A percentile compares a stretch with the other conserved stretches of the same genome.
phyloP scores from a whole-genome alignment of 2,888 invertebrate species.

The Luffia ferchaultella region DNA sequence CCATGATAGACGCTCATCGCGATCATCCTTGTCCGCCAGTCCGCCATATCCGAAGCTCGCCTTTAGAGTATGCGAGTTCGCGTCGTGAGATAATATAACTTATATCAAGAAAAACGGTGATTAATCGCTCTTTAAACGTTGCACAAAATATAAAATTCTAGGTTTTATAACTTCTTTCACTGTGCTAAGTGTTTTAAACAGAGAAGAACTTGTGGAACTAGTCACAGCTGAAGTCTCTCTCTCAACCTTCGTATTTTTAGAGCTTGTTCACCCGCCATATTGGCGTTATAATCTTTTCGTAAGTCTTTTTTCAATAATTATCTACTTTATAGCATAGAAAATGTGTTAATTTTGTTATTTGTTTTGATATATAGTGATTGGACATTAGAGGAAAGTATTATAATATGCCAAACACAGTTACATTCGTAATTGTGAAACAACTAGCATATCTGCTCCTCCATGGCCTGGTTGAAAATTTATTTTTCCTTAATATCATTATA shows the following conservation, averaged over 20 bases:
- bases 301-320: slow-evolving; percentile 59
- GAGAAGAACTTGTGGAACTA: slow-evolving; percentile 47
- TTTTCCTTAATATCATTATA: slow-evolving; percentile 1
- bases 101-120: slow-evolving; percentile 53
- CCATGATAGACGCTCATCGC: slow-evolving; percentile 40
- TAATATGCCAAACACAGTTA: background rate
- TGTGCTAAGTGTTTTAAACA: slow-evolving; percentile 52
- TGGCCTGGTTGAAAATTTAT: background rate
- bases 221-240: slow-evolving; percentile 47
- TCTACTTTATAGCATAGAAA: slow-evolving; percentile 41
- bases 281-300: slow-evolving; percentile 70
- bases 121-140: slow-evolving; percentile 42
- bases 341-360: slow-evolving; percentile 43
- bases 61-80: slow-evolving; percentile 59
- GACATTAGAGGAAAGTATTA: background rate
- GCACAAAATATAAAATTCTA: slow-evolving; percentile 36
- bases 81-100: slow-evolving; percentile 62
- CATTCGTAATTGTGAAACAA: background rate
- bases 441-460: background rate
- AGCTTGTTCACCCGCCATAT: slow-evolving; percentile 71
- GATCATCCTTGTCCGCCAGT: slow-evolving; percentile 50
- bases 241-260: slow-evolving; percentile 63
- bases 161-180: slow-evolving; percentile 40
- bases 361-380: slow-evolving; percentile 18
- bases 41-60: slow-evolving; percentile 66